Conservation (phyloP, 2,888 invertebrate species). For the Lordiphosa andalusiaca region DNA sequence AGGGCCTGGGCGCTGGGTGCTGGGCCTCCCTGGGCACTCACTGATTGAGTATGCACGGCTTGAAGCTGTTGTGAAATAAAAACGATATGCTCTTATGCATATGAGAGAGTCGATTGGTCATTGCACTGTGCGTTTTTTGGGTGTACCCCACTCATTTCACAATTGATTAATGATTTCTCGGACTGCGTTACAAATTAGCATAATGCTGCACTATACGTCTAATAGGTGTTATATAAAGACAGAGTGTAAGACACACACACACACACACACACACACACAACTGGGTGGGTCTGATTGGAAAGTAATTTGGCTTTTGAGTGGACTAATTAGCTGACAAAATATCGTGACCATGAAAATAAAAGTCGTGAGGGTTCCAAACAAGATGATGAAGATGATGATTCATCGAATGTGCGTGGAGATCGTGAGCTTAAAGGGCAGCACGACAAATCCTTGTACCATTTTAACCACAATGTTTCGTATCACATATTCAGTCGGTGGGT, state of each 20-base stretch:
- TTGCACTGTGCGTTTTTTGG: slow-evolving; percentile 47
- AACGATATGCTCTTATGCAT: slow-evolving; percentile 10
- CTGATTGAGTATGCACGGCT: slow-evolving; percentile 47
- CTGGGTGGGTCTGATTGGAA: slow-evolving; percentile 65
- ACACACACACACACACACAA: slow-evolving; percentile 56
- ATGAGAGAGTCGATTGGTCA: slow-evolving; percentile 52
- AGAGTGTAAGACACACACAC: slow-evolving; percentile 61
- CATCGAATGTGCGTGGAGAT: slow-evolving; percentile 20
- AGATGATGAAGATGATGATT: slow-evolving; percentile 4
- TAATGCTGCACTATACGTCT: slow-evolving; percentile 63
- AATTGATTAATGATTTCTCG: slow-evolving; percentile 71
- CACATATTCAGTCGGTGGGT: slow-evolving; percentile 2
- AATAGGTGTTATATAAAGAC: slow-evolving; percentile 61
- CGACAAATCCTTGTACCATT: slow-evolving; percentile 16
- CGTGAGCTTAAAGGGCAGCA: slow-evolving; percentile 16
- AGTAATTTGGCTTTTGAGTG: slow-evolving; percentile 46
- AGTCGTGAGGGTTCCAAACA: slow-evolving; percentile 42
- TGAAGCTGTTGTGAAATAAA: slow-evolving; percentile 14
- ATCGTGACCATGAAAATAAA: slow-evolving; percentile 61
- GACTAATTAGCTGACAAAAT: slow-evolving; percentile 31
- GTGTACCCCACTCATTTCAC: slow-evolving; percentile 58
- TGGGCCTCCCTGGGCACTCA: slow-evolving; percentile 23
- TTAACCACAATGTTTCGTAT: neutral
- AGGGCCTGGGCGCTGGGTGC: slow-evolving; percentile 18
- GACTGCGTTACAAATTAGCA: slow-evolving; percentile 52